Evolutionary conservation across 1,140 invertebrate species (phyloP), one percentile per base, ranked within the genome.

Genomic region (Drosophila dunni): DNA sequence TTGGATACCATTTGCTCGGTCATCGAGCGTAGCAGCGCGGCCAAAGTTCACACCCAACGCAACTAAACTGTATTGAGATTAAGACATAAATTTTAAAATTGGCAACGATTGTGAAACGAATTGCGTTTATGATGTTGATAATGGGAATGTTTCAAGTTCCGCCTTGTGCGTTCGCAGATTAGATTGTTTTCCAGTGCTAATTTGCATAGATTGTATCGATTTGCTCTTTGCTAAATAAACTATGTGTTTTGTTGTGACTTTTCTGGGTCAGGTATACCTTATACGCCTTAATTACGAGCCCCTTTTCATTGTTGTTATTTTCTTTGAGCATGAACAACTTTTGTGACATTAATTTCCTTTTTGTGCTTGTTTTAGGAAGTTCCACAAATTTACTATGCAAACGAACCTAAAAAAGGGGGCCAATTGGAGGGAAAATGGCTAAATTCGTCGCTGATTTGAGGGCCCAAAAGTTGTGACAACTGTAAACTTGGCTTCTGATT

Each of bases 1-100:
- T 95, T 97, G 54, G 75, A 86, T 62, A 76, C 86, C 63, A 91
- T 92, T 68, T 91, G 61, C 44, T 15, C 63, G 11, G 78, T 90
- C 11, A 90, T 90, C n/a, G 65, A 78, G 54, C 67, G 78, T n/a
- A 89, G 78, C 74, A 61, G 78, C 66, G 34, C 57, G 33, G 42
- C 51, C 11, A 66, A 53, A 20, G n/a, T 7, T 17, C 45, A 45
- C 24, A n/a, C 50, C 38, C 34, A 7, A 20, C 45, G 8, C 4
- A 74, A 51, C 15, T 74, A 61, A 69, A 69, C 44, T 17, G 4
- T 10, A 67, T 29, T 15, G 42, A 40, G 29, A 38, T 56, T 56
- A 9, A 38, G 53, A 17, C 53, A 56, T 20, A 7, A 40, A 40
- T 15, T n/a, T 29, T 40, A 56, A 20, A 40, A 38, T 40, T 38